Base-by-base conservation (phyloP, 2,888 invertebrate genomes). In the Tenthredo amoena region DNA sequence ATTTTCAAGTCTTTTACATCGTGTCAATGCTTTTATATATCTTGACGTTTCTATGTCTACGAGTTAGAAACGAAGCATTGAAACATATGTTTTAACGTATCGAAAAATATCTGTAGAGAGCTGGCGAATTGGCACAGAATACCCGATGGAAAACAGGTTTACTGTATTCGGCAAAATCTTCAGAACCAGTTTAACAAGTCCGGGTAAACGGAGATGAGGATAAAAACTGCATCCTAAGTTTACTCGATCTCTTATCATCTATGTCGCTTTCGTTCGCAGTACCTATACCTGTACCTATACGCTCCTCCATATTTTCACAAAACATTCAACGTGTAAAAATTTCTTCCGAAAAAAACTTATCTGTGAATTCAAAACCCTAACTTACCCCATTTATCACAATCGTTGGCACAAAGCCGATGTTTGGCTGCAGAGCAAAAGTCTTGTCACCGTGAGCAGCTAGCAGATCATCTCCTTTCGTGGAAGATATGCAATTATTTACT, bases 341-440 rank as follows among this genome's bases (percentile, higher is more conserved):
- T 62, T 31, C 26, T 26, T 62, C 2, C 2, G 3, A 62, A 12
- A 12, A 15, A n/a, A 18, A 12, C n/a, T 71, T 40, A n/a, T 34
- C n/a, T 6, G 40, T 26, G 21, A 34, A 31, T 37, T 26, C 1
- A 2, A 47, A 47, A 26, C 40, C 31, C 65, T 58, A 37, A 91
- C 92, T 92, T 87, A 93, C 92, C 65, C 92, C 93, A 83, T 94
- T 93, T 86, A 94, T 92, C 4, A 93, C 88, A 58, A 94, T 91
- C 0, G 94, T 93, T 9, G 95, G 95, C 0, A 95, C 93, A 86
- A 93, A 94, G 12, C 87, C 82, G 26, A 94, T 88, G 4, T 87
- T 86, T 5, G 93, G 92, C 4, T 89, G 47, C 6, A 94, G 86
- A 0, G 89, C 88, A 6, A 90, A 86, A 0, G 94, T 94, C 87